A percentile compares a stretch with the other conserved stretches of the same genome.
Conservation (phyloP, 2,797 vertebrate species). For the Molossus alvarezi region DNA sequence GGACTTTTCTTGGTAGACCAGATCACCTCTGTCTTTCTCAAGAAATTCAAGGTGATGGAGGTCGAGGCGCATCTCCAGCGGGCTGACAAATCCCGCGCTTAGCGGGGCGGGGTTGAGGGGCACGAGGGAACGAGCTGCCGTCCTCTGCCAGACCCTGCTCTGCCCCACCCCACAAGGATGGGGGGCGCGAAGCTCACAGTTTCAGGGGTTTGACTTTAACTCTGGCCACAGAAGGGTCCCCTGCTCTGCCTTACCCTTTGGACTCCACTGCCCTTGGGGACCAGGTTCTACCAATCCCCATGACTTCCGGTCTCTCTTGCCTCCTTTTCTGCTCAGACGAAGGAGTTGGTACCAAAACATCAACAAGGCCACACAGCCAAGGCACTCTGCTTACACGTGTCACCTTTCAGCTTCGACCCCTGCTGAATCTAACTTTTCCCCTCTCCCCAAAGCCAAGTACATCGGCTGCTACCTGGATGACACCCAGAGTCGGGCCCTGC, state of each 20-base stretch:
- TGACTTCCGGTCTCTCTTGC: neutral
- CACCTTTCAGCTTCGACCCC: neutral
- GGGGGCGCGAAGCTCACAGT: no score
- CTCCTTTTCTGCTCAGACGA: neutral
- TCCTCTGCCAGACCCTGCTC: neutral
- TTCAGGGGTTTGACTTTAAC: neutral
- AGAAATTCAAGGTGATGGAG: neutral
- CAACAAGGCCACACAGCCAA: neutral
- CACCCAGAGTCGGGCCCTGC: constrained; percentile 94
- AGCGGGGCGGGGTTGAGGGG: accelerated
- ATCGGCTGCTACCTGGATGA: constrained; percentile 96
- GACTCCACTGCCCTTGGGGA: neutral
- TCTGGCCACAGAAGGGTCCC: neutral
- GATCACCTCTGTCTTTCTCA: neutral
- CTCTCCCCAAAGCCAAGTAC: constrained; percentile 93
- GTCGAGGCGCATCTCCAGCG: neutral
- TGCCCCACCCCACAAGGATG: accelerated
- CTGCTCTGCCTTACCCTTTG: no score
- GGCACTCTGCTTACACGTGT: neutral
- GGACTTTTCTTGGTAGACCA: neutral
- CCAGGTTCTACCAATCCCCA: neutral
- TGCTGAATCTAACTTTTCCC: neutral
- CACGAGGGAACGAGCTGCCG: accelerated
- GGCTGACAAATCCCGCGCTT: neutral
- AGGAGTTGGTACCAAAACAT: neutral